Base-by-base conservation (phyloP, 37 sponge, comb jelly and placozoan genomes). In the Petrosia ficiformis region DNA sequence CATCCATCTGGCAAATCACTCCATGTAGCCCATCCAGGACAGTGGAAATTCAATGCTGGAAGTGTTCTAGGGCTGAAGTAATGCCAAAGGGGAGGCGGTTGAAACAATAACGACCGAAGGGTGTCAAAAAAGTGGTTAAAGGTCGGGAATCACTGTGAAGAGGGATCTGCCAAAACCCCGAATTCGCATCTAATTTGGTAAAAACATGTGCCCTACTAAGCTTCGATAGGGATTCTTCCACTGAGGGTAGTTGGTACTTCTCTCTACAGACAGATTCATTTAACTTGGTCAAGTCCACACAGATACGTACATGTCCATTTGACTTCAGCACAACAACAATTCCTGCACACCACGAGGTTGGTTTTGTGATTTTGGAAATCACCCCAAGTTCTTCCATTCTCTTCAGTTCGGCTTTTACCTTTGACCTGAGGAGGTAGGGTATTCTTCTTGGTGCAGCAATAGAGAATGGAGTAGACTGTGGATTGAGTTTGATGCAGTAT, bases 101-200 rank as follows among this genome's bases (percentile, higher is more conserved):
- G 67, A 72, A 81, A 22, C 75, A 56, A 39, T 41, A 81, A 26
- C 72, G 33, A 5, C 81, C 81, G 2, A 80, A 52, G 19, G 70
- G 70, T 4, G 81, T 80, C 31, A 72, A 60, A 29, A 81, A 81
- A 21, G 75, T 81, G 14, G 82, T 81, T 2, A 81, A 68, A 22
- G 39, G 61, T 35, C 64, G n/a, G 3, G 75, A 63, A 41, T 64
- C 64, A 21, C 63, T 37, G 24, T 74, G 26, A 2, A 81, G 56
- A 19, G 64, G 74, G 4, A 74, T 63, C 40, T 81, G 82, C 82
- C 82, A 81, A 31, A 72, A 81, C 25, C 82, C 75, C 1, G 72
- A 72, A 34, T 73, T 71, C 2, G 72, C 63, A 52, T 80, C 81
- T 2, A 80, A 34, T 40, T 80, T 80, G 2, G 63, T 59, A 58